phyloP scores from a whole-genome alignment of 2,113 vertebrate species.

The Alexandromys fortis region DNA sequence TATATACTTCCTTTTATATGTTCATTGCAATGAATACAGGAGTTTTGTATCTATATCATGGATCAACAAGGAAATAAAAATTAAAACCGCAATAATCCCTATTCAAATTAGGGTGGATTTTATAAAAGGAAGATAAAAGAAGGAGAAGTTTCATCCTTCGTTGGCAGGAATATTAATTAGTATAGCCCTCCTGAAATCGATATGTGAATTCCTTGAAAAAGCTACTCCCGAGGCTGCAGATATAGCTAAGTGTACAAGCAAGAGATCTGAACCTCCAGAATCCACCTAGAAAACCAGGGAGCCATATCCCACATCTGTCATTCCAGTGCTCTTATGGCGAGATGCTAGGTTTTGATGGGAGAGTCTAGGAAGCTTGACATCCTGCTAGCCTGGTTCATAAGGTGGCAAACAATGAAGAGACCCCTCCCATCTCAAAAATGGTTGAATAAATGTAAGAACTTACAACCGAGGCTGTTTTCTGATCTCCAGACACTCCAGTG shows the following conservation, averaged over 20 bases:
- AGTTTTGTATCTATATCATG: not conserved
- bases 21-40: not conserved
- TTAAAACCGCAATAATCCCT: not conserved
- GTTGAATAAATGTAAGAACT: not conserved
- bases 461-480: not conserved
- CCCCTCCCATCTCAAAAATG: no score
- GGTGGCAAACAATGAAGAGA: not conserved
- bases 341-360: not conserved
- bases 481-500: no score
- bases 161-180: not conserved
- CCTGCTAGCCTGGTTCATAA: no score
- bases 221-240: not conserved
- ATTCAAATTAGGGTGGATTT: not conserved
- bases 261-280: not conserved
- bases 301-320: fast-evolving
- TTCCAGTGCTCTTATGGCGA: not conserved
- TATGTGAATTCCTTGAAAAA: not conserved
- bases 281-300: no score
- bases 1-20: not conserved
- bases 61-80: not conserved
- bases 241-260: not conserved
- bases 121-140: not conserved
- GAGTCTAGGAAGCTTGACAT: no score
- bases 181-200: no score
- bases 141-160: no score